Base-by-base conservation (phyloP, 2,888 invertebrate species). In the Amphipyra tragopoginis region DNA sequence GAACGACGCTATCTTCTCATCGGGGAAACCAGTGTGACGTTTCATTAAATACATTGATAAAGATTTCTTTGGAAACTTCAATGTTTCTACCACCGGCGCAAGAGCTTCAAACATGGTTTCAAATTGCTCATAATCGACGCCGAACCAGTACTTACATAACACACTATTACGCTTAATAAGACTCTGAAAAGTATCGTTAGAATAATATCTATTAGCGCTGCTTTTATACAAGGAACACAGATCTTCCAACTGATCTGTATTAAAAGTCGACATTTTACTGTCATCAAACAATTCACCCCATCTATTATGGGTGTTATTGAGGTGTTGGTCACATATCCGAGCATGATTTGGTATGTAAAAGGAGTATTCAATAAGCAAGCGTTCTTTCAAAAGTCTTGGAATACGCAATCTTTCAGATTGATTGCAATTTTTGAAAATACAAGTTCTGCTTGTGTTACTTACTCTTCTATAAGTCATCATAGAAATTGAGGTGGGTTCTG, bases 1-100 rank as follows among this genome's bases (percentile, higher is more conserved):
- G 45, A 63, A 64, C 0, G 1, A 5, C 0, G 39, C 29, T 15
- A 63, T 1, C 10, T 64, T 63, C 0, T 64, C 40, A 4, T 6
- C 1, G 15, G 10, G 13, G 0, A 63, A 55, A 10, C 47, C 47
- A 5, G 55, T 64, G 1, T 64, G 47, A 5, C 47, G 55, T 47
- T 47, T 55, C 47, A 63, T 64, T 8, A 63, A 33, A n/a, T 63
- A 63, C 29, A 63, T 63, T 0, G 55, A 6, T 29, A 64, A 40
- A 7, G 15, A 15, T 33, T 64, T 63, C 33, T 29, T 47, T 0
- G 7, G 0, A 0, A 13, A 1, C 34, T 15, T 21, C 0, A 42
- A 0, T 8, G 8, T 9, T 7, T 38, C 55, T 0, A 0, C 38
- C 0, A 47, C n/a, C 0, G n/a, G 15, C 21, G 13, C 0, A 0